Evolutionary conservation across 1,140 invertebrate species (phyloP).

Genomic region (Mizuhopecten yessoensis): DNA sequence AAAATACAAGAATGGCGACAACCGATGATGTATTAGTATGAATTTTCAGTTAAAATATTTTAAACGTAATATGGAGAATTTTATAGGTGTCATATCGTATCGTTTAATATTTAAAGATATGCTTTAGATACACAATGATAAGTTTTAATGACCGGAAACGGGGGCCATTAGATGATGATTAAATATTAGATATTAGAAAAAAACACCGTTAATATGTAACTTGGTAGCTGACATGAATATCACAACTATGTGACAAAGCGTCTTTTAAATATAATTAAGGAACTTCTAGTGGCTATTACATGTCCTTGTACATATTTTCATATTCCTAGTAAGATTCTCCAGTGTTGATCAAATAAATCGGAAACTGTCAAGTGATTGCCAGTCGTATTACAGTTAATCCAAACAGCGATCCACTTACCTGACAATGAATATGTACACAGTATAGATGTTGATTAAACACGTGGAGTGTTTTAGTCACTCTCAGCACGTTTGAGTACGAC

Average conservation of each 20-base stretch:
- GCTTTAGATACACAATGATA: background rate
- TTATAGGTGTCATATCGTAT: background rate
- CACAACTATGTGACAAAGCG: background rate
- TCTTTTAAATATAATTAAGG: background rate
- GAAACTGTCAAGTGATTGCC: slow-evolving; percentile 38
- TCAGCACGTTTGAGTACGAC: background rate
- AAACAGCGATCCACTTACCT: slow-evolving; percentile 9
- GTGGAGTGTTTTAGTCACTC: background rate
- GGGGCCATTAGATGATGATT: background rate
- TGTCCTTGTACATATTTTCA: slow-evolving; percentile 4
- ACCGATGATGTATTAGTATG: background rate
- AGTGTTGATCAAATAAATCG: background rate
- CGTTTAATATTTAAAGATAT: background rate
- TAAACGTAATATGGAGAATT: background rate
- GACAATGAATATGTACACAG: background rate
- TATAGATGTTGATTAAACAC: background rate
- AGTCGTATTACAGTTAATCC: slow-evolving; percentile 1
- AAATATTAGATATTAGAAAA: background rate
- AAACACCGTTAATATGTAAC: background rate
- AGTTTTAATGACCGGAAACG: background rate
- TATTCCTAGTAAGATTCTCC: background rate
- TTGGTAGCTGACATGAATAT: background rate
- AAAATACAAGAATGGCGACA: background rate
- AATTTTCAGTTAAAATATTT: background rate
- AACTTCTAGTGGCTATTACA: background rate